Percentiles rank a stretch among this genome's conserved stretches.
These are phyloP conservation scores for Lordiphosa fenestrarum DNA, from an alignment of 2,888 invertebrate species.

Conservation along the genomic window DNA sequence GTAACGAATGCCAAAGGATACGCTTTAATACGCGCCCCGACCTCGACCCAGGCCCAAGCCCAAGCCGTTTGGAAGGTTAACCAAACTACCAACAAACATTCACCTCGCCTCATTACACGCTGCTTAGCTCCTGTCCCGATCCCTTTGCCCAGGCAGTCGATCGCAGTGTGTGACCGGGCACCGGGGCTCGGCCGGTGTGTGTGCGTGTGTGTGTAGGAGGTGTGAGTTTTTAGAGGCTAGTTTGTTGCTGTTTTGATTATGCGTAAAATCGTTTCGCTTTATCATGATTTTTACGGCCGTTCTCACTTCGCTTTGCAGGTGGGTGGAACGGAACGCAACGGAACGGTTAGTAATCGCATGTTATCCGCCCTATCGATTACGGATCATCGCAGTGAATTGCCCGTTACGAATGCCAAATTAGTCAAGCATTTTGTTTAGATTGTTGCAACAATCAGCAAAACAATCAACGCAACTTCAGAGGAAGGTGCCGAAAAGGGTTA, in stretches of 20 bases:
- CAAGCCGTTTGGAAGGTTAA: constrained; percentile 30
- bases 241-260: constrained; percentile 62
- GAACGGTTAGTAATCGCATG: constrained; percentile 31
- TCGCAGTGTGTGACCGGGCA: background rate
- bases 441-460: too few species aligned
- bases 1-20: constrained; percentile 70
- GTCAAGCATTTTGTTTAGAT: constrained; percentile 1
- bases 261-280: constrained; percentile 71
- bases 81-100: constrained; percentile 15
- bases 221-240: constrained; percentile 63
- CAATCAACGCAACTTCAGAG: too few species aligned
- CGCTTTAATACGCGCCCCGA: constrained; percentile 63
- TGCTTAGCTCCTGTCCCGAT: constrained; percentile 67
- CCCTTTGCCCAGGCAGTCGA: constrained; percentile 20
- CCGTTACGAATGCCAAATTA: constrained; percentile 3
- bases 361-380: constrained; percentile 2
- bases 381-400: constrained; percentile 1
- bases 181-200: background rate
- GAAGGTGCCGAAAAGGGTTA: too few species aligned
- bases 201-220: constrained; percentile 21
- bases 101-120: constrained; percentile 57
- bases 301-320: constrained; percentile 30
- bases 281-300: constrained; percentile 64
- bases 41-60: constrained; percentile 13
- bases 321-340: background rate